Conservation (phyloP, 1,140 invertebrate genomes). For the Lordiphosa stackelbergi region DNA sequence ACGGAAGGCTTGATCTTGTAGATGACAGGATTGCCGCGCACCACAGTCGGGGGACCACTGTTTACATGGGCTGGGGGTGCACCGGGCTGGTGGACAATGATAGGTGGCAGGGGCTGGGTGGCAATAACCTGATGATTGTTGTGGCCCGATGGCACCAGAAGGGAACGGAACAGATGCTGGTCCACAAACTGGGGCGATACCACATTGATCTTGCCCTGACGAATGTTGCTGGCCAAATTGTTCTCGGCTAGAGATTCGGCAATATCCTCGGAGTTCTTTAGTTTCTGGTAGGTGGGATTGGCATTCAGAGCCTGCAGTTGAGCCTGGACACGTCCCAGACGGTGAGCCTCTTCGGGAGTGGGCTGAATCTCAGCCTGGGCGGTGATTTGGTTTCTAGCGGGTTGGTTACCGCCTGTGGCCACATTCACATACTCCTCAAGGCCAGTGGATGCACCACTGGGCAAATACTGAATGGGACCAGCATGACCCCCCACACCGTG, state of each 20-base stretch:
- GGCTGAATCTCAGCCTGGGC: slow-evolving; percentile 63
- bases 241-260: slow-evolving; percentile 66
- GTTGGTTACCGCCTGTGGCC: slow-evolving; percentile 54
- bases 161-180: slow-evolving; percentile 67
- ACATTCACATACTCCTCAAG: slow-evolving; percentile 69
- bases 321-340: slow-evolving; percentile 63
- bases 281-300: slow-evolving; percentile 66
- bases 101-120: slow-evolving; percentile 70
- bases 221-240: slow-evolving; percentile 69
- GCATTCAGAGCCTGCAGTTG: slow-evolving; percentile 66
- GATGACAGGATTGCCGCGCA: slow-evolving; percentile 71
- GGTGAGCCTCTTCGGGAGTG: slow-evolving; percentile 55
- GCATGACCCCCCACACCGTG: too few species aligned
- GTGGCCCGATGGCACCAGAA: slow-evolving; percentile 67
- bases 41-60: slow-evolving; percentile 70
- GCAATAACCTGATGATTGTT: slow-evolving; percentile 74
- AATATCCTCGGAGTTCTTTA: slow-evolving; percentile 72
- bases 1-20: slow-evolving; percentile 73
- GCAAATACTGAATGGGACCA: slow-evolving; percentile 36
- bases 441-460: slow-evolving; percentile 43
- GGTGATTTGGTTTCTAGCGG: slow-evolving; percentile 54
- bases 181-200: slow-evolving; percentile 71
- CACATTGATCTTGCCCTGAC: slow-evolving; percentile 72
- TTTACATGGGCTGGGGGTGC: slow-evolving; percentile 65
- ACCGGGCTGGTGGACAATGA: slow-evolving; percentile 71